Conservation (phyloP, 2,888 invertebrate species). For the Chalcis sispes region DNA sequence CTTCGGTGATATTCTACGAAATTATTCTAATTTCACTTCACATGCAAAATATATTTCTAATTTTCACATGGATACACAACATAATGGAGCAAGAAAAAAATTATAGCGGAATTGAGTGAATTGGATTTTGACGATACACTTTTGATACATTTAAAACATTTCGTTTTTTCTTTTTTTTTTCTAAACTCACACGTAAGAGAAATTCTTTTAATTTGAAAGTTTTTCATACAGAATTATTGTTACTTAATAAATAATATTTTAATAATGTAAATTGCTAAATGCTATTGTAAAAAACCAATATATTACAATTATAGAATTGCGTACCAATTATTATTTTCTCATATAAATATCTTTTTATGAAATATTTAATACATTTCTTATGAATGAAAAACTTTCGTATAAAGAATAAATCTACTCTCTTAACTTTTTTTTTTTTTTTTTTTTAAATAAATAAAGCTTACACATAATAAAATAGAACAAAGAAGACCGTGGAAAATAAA, state of each 20-base stretch:
- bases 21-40: constrained; percentile 27
- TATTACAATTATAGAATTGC: too few species aligned
- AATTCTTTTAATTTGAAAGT: too few species aligned
- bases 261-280: too few species aligned
- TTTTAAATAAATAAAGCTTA: too few species aligned
- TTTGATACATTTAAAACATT: too few species aligned
- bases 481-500: constrained; percentile 2
- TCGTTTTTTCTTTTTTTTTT: constrained; percentile 10
- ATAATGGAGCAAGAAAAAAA: too few species aligned
- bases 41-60: background rate
- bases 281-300: too few species aligned
- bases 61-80: too few species aligned
- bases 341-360: background rate
- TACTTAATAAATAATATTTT: background rate
- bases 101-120: too few species aligned
- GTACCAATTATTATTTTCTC: too few species aligned
- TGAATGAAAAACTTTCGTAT: constrained; percentile 19
- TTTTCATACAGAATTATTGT: background rate
- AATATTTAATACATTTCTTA: background rate
- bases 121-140: too few species aligned
- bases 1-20: constrained; percentile 40
- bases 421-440: too few species aligned
- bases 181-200: background rate
- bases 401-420: background rate
- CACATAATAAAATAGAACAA: constrained; percentile 1